Evolutionary conservation across 2,888 invertebrate genomes (phyloP).

Genomic region (Drosophila demipolita): DNA sequence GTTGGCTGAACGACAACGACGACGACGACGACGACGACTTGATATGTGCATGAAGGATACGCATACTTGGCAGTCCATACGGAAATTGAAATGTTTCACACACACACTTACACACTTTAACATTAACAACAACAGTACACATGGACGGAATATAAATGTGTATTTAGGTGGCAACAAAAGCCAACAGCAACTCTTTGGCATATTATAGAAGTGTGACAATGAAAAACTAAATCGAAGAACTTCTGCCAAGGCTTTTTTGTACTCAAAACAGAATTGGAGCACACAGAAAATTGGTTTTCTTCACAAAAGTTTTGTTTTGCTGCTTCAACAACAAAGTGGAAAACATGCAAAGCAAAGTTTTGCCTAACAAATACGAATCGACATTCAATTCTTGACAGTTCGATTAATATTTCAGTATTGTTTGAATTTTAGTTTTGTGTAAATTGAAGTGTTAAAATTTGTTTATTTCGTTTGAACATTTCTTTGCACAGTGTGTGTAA

Average conservation of each 20-base stretch:
- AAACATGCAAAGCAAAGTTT: conserved; percentile 33
- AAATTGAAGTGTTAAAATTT: conserved; percentile 35
- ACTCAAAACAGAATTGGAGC: conserved; percentile 55
- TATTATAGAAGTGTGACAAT: conserved; percentile 62
- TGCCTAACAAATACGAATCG: conserved; percentile 13
- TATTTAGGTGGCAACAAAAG: conserved; percentile 70
- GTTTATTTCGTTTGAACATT: conserved; percentile 14
- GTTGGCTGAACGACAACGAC: conserved; percentile 19
- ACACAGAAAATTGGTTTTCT: conserved; percentile 66
- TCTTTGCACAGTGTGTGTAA: conserved; percentile 6
- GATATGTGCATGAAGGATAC: conserved; percentile 33
- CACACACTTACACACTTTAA: not conserved
- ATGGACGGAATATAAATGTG: conserved; percentile 60
- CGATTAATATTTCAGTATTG: conserved; percentile 64
- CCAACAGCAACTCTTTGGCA: conserved; percentile 45
- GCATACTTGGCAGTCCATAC: conserved; percentile 50
- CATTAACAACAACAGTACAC: not conserved
- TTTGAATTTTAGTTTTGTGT: conserved; percentile 31
- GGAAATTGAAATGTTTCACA: conserved; percentile 74
- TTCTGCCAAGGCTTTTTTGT: conserved; percentile 57
- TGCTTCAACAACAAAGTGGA: conserved; percentile 19
- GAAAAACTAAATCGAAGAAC: conserved; percentile 44
- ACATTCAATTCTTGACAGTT: conserved; percentile 42
- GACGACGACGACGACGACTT: conserved; percentile 15
- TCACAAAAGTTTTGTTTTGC: conserved; percentile 49